Conservation (phyloP, 2,797 vertebrate species). For the Anomalospiza imberbis region DNA sequence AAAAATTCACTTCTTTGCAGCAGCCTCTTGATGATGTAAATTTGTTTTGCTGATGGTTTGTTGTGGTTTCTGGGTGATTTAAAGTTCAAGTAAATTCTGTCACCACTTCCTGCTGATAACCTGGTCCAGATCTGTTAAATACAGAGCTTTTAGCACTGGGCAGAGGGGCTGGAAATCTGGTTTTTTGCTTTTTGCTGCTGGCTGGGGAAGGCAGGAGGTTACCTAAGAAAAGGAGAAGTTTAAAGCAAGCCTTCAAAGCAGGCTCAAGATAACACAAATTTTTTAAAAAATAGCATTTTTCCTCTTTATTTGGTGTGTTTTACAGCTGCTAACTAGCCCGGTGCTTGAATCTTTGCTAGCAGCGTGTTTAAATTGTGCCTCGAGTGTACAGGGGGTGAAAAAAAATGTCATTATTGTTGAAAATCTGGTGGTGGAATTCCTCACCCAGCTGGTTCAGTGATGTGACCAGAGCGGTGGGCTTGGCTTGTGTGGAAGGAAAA, state of each 20-base stretch:
- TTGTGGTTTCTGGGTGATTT: background rate
- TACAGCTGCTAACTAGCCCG: background rate
- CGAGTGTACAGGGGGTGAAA: fast-evolving
- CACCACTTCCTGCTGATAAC: background rate
- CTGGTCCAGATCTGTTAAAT: background rate
- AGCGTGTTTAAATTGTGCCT: background rate
- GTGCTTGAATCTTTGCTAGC: background rate
- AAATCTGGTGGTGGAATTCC: background rate
- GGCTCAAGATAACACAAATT: background rate
- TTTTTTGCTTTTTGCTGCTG: background rate
- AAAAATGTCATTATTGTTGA: background rate
- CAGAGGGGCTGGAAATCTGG: background rate
- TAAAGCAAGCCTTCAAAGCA: background rate
- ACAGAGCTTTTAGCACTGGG: background rate
- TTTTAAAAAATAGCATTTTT: background rate
- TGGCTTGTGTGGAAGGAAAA: background rate
- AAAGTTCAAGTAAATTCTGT: background rate
- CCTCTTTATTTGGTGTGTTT: background rate
- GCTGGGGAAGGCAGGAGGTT: background rate
- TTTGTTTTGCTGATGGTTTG: background rate
- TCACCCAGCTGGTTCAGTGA: background rate
- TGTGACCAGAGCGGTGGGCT: background rate
- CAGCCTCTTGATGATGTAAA: background rate
- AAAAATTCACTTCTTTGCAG: background rate
- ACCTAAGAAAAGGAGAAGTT: background rate